Evolutionary conservation across 2,113 vertebrate species (phyloP).

Genomic region (Melanocharis versteri): DNA sequence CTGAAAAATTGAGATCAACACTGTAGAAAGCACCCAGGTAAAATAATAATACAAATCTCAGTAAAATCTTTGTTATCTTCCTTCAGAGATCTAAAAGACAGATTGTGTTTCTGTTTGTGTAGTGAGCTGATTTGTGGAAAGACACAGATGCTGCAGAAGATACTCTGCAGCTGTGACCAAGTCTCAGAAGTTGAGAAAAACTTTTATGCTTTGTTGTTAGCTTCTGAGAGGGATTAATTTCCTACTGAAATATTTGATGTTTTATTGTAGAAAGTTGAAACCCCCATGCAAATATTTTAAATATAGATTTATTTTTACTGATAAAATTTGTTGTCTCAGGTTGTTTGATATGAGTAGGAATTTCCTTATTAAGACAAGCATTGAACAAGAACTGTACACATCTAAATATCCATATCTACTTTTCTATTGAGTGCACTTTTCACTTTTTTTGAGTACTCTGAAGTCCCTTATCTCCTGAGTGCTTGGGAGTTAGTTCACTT

Average conservation of each 20-base stretch:
- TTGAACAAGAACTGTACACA: not conserved
- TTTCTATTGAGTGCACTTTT: not conserved
- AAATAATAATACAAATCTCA: not conserved
- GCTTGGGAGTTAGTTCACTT: not conserved
- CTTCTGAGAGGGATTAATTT: not conserved
- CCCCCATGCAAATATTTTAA: not conserved
- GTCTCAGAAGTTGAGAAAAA: not conserved
- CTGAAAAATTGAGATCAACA: not conserved
- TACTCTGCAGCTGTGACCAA: not conserved
- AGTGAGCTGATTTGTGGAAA: not conserved
- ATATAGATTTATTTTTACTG: not conserved
- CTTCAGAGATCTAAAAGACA: not conserved
- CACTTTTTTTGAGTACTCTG: not conserved
- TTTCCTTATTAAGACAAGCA: not conserved
- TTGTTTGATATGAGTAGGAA: not conserved
- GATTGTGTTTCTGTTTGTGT: not conserved
- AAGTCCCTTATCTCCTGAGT: not conserved
- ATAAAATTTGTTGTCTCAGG: not conserved
- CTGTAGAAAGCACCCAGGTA: not conserved
- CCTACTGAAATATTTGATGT: not conserved
- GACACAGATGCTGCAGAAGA: not conserved
- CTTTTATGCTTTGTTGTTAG: not conserved
- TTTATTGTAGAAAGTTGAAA: not conserved
- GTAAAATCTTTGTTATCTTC: not conserved
- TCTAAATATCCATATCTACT: not conserved